Conservation (phyloP, 2,797 vertebrate genomes). For the Triplophysa yarkandensis region DNA sequence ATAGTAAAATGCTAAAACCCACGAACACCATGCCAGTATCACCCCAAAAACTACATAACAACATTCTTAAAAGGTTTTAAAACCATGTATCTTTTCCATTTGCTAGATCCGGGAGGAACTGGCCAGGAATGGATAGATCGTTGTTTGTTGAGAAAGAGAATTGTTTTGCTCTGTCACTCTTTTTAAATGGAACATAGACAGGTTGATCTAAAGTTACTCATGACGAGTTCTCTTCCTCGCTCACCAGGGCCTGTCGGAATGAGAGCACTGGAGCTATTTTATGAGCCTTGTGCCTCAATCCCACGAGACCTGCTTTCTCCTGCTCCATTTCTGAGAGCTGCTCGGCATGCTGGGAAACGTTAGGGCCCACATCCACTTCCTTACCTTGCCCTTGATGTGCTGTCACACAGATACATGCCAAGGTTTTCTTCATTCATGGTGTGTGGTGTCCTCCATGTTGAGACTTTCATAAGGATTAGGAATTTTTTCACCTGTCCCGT, state of each 20-base stretch:
- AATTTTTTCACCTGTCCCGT: background rate
- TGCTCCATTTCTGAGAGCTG: conserved; percentile 75
- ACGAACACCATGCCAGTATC: too few species aligned
- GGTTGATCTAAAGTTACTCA: conserved; percentile 5
- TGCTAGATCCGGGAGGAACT: background rate
- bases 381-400: conserved; percentile 38
- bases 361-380: conserved; percentile 65
- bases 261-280: conserved; percentile 80
- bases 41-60: too few species aligned
- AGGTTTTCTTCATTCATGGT: conserved; percentile 14
- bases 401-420: conserved; percentile 10
- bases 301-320: conserved; percentile 73
- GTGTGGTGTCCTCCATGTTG: background rate
- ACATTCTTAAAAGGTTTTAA: too few species aligned
- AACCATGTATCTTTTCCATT: background rate
- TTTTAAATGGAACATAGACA: conserved; percentile 3
- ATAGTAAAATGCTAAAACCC: background rate
- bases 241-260: conserved; percentile 80
- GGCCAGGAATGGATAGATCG: background rate
- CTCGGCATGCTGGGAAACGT: conserved; percentile 72
- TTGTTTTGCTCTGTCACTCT: conserved; percentile 18
- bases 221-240: conserved; percentile 6
- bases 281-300: conserved; percentile 74
- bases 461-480: conserved; percentile 5
- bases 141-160: conserved; percentile 17